These are phyloP conservation scores for Myodes glareolus DNA, from an alignment of 2,113 vertebrate genomes.

Conservation along the genomic window DNA sequence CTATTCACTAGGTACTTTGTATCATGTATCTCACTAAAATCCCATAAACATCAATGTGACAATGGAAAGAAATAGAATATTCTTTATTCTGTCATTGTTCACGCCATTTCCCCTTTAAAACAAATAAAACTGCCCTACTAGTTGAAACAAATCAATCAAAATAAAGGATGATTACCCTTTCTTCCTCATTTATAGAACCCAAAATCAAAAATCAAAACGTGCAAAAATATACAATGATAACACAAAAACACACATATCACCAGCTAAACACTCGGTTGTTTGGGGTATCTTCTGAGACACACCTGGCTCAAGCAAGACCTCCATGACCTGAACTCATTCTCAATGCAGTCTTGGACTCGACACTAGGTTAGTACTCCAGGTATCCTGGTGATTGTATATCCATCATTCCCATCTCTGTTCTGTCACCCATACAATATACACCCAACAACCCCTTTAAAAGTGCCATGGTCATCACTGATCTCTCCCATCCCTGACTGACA, in stretches of 20 bases:
- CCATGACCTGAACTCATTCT: background rate
- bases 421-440: background rate
- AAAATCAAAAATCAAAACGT: slow-evolving; percentile 31
- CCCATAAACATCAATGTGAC: background rate
- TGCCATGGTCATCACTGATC: background rate
- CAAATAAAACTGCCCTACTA: background rate
- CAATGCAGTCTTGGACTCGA: background rate
- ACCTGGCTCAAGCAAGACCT: background rate
- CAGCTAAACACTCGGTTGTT: background rate
- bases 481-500: background rate
- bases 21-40: background rate
- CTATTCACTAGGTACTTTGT: background rate
- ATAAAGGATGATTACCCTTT: background rate
- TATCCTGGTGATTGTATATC: background rate
- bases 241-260: background rate
- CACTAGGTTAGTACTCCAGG: background rate
- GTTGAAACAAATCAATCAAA: slow-evolving; percentile 31
- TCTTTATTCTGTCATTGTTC: background rate
- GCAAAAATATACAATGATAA: background rate
- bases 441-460: background rate
- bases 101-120: background rate
- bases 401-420: background rate
- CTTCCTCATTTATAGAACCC: background rate
- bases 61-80: background rate
- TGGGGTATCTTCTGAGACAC: background rate